These are phyloP conservation scores for Himalopsyche anomala DNA, from an alignment of 2,888 invertebrate species.

Conservation along the genomic window DNA sequence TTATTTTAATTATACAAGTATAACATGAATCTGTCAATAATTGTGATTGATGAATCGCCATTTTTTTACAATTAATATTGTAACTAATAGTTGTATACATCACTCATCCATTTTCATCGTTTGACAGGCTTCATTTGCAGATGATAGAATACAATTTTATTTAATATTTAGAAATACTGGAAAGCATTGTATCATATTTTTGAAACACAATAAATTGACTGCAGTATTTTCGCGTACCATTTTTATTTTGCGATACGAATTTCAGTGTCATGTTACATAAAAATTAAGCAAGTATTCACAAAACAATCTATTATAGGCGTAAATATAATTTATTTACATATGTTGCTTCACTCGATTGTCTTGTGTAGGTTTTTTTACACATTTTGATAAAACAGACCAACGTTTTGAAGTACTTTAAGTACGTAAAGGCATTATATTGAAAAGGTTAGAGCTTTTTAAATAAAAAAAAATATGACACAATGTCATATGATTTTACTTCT, in stretches of 20 bases:
- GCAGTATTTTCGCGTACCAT: not conserved
- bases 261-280: no score
- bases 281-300: no score
- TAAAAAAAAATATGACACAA: no score
- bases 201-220: not conserved
- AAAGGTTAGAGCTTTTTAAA: no score
- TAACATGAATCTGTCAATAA: conserved; percentile 18
- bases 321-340: no score
- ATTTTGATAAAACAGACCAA: no score
- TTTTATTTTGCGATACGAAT: not conserved
- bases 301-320: no score
- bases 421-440: no score
- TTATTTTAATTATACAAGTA: not conserved
- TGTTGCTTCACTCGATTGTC: no score
- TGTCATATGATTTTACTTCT: no score
- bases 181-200: not conserved
- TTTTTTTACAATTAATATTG: conserved; percentile 11
- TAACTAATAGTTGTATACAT: not conserved
- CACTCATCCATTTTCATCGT: conserved; percentile 16
- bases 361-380: no score
- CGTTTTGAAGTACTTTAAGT: no score
- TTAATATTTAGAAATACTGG: not conserved
- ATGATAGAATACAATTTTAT: conserved; percentile 16
- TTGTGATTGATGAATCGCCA: not conserved
- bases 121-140: conserved; percentile 20